A percentile compares a stretch with the other conserved stretches of the same genome.
These are phyloP conservation scores for Xiphophorus maculatus DNA, from an alignment of 2,113 vertebrate species.

Conservation along the genomic window DNA sequence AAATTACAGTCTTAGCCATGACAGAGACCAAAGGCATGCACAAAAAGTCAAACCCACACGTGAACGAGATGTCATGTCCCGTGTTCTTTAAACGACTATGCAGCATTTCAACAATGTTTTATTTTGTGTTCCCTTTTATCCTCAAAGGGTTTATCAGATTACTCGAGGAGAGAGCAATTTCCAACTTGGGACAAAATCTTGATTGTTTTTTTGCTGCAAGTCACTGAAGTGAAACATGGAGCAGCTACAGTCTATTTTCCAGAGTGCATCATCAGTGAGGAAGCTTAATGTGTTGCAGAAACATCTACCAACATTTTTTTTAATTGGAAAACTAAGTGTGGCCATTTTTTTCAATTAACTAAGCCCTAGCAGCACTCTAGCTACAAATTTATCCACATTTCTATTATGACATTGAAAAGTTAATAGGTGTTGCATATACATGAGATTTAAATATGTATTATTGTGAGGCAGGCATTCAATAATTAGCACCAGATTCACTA, in stretches of 20 bases:
- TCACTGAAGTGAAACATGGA: neutral
- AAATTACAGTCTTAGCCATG: no score
- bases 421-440: neutral
- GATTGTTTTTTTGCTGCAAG: neutral
- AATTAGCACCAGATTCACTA: neutral
- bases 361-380: neutral
- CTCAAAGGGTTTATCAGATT: neutral
- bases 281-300: neutral
- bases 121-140: neutral
- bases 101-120: neutral
- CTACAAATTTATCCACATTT: neutral
- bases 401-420: neutral
- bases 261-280: neutral
- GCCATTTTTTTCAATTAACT: neutral
- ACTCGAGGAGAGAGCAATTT: neutral
- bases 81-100: neutral
- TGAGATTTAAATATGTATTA: neutral
- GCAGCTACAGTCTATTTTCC: neutral
- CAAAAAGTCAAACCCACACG: no score
- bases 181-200: neutral
- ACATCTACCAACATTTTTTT: neutral
- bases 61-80: neutral
- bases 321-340: neutral
- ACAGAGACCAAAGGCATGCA: no score
- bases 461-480: rapidly evolving